These are phyloP conservation scores for Bradypus variegatus DNA, from an alignment of 2,797 vertebrate genomes.

Conservation along the genomic window DNA sequence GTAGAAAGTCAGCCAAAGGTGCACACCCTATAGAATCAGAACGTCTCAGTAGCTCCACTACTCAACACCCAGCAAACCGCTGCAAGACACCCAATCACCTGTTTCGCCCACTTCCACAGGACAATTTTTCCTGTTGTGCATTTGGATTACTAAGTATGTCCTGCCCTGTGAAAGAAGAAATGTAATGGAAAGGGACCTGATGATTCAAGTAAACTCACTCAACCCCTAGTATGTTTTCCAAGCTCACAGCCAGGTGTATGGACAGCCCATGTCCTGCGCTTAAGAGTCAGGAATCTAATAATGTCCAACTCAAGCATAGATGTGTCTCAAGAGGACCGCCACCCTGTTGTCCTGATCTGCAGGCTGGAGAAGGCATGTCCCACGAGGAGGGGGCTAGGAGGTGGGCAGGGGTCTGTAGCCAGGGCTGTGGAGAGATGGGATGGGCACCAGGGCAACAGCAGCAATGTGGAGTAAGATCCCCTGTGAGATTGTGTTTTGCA, in stretches of 20 bases:
- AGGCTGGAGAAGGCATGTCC: too few species aligned
- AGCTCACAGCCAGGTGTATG: background rate
- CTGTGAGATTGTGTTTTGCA: background rate
- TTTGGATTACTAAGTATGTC: background rate
- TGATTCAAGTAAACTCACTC: background rate
- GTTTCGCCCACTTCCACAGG: background rate
- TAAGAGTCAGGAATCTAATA: background rate
- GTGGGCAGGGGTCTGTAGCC: background rate
- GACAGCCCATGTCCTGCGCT: background rate
- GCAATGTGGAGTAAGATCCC: background rate
- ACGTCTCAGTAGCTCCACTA: fast-evolving
- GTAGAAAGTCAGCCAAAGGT: background rate
- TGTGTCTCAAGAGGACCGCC: too few species aligned
- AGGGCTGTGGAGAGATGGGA: background rate
- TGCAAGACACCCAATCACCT: background rate
- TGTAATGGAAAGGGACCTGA: background rate
- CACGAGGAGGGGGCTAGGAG: background rate
- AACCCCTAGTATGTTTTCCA: background rate
- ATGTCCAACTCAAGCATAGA: background rate
- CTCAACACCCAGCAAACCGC: background rate
- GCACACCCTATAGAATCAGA: background rate
- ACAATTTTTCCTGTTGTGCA: background rate
- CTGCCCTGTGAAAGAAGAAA: background rate
- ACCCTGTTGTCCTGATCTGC: too few species aligned
- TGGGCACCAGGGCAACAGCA: too few species aligned